Evolutionary conservation across 2,113 vertebrate genomes (phyloP).

Genomic region (Dipodomys ordii): DNA sequence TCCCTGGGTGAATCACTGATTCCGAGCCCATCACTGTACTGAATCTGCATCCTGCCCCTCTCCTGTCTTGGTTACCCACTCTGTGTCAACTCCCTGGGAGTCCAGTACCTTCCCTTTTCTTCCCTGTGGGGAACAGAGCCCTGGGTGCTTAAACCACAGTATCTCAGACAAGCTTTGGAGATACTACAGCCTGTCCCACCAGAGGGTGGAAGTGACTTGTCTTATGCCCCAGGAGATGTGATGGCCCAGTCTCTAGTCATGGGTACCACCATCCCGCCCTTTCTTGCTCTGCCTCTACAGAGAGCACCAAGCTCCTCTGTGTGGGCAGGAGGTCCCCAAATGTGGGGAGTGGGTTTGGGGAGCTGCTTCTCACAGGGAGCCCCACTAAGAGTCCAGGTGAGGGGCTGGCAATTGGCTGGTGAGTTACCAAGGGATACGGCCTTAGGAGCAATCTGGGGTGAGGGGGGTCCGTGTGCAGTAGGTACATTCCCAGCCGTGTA

Average conservation of each 20-base stretch:
- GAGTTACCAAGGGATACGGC: background rate
- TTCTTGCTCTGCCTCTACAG: fast-evolving
- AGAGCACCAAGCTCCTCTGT: fast-evolving
- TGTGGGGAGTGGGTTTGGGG: background rate
- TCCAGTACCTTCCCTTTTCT: background rate
- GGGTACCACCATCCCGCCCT: background rate
- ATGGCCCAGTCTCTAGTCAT: background rate
- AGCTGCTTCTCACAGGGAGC: too few relatives aligned
- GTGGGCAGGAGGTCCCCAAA: background rate
- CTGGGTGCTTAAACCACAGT: fast-evolving
- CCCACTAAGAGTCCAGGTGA: background rate
- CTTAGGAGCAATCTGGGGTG: background rate
- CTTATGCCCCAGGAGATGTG: background rate
- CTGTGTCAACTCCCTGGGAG: background rate
- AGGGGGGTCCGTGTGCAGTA: fast-evolving
- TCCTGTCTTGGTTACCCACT: background rate
- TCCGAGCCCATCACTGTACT: fast-evolving
- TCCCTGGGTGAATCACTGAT: too few relatives aligned
- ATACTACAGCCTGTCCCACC: background rate
- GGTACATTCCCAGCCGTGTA: background rate
- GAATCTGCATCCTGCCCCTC: background rate
- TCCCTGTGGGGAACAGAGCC: background rate
- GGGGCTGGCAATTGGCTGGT: fast-evolving
- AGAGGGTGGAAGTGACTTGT: background rate
- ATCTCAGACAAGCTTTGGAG: background rate